Percentiles rank a stretch among this genome's conserved stretches.
Evolutionary conservation across 2,888 invertebrate species (phyloP).

Genomic region (Trimorus sp.): DNA sequence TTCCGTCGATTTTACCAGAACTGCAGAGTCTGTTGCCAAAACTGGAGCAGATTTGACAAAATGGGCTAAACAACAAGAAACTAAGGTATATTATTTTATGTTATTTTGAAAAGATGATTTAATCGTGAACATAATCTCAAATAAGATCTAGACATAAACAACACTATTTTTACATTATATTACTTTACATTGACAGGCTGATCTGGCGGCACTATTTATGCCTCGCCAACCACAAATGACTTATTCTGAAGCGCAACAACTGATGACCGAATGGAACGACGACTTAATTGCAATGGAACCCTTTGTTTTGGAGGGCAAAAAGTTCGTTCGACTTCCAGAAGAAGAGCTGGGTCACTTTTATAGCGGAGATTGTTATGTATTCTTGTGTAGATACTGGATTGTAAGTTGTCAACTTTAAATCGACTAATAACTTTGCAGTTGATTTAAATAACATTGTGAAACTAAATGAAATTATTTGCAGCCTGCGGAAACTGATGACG

Average conservation of each 20-base stretch:
- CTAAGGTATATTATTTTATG: conserved; percentile 83
- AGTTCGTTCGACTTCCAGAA: conserved; percentile 98
- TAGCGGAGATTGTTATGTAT: conserved; percentile 98
- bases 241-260: conserved; percentile 90
- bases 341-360: conserved; percentile 96
- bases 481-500: conserved; percentile 82
- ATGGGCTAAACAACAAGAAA: conserved; percentile 95
- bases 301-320: conserved; percentile 97
- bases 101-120: too few species aligned
- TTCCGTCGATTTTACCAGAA: conserved; percentile 99
- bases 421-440: too few species aligned
- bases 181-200: conserved; percentile 84
- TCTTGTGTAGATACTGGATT: conserved; percentile 97
- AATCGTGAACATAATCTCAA: too few species aligned
- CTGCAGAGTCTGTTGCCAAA: conserved; percentile 97
- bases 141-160: too few species aligned
- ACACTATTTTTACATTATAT: too few species aligned
- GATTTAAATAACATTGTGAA: background rate
- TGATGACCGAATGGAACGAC: conserved; percentile 98
- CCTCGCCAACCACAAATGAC: conserved; percentile 96
- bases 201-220: conserved; percentile 97
- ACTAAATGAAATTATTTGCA: conserved; percentile 51
- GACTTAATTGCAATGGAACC: conserved; percentile 99
- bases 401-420: conserved; percentile 72
- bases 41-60: conserved; percentile 97